Evolutionary conservation across 37 sponge, comb jelly and placozoan genomes (phyloP), one percentile per base, ranked within the genome.

Genomic region (Cliona cf. orientalis): DNA sequence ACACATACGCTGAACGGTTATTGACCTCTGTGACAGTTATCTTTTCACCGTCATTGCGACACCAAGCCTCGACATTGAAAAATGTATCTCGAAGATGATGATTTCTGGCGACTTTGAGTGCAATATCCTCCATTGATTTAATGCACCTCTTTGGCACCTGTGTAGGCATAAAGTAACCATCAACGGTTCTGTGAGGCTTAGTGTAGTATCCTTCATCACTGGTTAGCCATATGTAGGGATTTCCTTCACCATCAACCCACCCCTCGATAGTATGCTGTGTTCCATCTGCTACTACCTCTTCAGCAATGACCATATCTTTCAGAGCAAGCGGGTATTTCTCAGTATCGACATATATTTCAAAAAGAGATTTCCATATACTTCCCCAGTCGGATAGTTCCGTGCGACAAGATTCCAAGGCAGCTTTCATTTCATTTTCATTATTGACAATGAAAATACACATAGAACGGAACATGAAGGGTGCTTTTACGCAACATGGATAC

Each of bases 401-500:
- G 5, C 5, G 9, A 28, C 34, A 19, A 23, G 58, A 42, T 5
- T 63, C 78, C 37, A 77, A 38, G 44, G 64, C 64, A 29, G 23
- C 36, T 59, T 62, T 23, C 78, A 77, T 39, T 32, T 77, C 65
- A 21, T 37, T 22, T 40, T 77, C 65, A 39, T 41, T 77, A 14
- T 7, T 12, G 64, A 62, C 62, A 43, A 36, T 39, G 39, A 61
- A 77, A 29, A 41, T 42, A 23, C 63, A 36, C n/a, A 41, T 33
- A 12, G 42, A 31, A 22, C 23, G 28, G 1, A 38, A 39, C 32
- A 77, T 63, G 21, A 38, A 77, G 2, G 78, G 63, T 4, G 78
- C 42, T 65, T 77, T 77, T 31, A 77, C 12, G 45, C 39, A 77
- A 65, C 78, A 77, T 22, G 78, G 78, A 42, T 77, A 77, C 14